Evolutionary conservation across 2,797 vertebrate species (phyloP).

Genomic region (Girardinus metallicus): DNA sequence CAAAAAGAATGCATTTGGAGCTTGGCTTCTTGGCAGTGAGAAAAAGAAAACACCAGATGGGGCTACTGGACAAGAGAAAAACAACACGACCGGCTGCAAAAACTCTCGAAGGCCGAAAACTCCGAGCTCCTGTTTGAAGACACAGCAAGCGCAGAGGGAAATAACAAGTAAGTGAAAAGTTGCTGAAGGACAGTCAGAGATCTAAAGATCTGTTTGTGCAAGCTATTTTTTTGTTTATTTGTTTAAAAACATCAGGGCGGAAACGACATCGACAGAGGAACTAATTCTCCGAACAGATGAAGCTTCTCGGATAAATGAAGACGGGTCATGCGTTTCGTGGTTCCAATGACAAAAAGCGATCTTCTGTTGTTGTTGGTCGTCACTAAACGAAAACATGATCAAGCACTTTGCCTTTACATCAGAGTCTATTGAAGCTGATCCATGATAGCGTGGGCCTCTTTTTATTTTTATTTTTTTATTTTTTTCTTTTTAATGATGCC

Average conservation of each 20-base stretch:
- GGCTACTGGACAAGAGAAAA: conserved; percentile 8
- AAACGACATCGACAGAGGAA: background rate
- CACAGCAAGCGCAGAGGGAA: background rate
- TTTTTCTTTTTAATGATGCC: conserved; percentile 27
- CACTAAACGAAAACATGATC: background rate
- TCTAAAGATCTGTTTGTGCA: background rate
- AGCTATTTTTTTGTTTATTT: conserved; percentile 2
- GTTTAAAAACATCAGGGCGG: conserved; percentile 1
- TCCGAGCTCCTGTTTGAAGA: background rate
- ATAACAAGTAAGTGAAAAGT: background rate
- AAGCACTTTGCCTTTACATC: background rate
- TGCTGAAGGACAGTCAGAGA: background rate
- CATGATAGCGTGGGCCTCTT: conserved; percentile 16
- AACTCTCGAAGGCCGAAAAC: background rate
- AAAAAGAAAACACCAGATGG: conserved; percentile 50
- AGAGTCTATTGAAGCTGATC: conserved; percentile 12
- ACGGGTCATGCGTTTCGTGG: background rate
- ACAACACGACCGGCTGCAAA: background rate
- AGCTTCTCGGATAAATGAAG: background rate
- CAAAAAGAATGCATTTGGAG: background rate
- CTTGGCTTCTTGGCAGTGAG: conserved; percentile 27
- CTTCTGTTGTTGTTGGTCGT: background rate
- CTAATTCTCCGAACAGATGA: background rate
- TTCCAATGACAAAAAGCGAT: background rate
- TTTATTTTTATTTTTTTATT: background rate